Evolutionary conservation across 2,888 invertebrate species (phyloP), one percentile per base, ranked within the genome.

Genomic region (Erebia aethiops): DNA sequence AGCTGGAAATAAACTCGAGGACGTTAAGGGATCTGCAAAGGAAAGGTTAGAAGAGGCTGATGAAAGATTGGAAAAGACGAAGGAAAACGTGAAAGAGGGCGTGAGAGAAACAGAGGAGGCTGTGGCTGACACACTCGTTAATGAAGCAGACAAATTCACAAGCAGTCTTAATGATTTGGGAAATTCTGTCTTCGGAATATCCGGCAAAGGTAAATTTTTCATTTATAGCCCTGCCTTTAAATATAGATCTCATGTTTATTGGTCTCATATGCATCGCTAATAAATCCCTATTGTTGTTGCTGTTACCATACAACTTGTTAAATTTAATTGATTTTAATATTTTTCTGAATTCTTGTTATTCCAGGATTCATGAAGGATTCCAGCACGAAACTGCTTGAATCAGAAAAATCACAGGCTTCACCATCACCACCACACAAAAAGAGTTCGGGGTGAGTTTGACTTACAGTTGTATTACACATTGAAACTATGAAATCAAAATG

Each of bases 361-460:
- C 51, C 80, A 92, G 92, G 92, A 80, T 87, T 90, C 81, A 91
- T 90, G 87, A 92, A 92, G 82, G 92, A 92, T 82, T 90, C 93
- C 71, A 91, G 88, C 82, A 84, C 87, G 77, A 92, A 91, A 79
- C 81, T 93, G 77, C 79, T 93, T 81, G 91, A 92, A 74, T 91
- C 92, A 0, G 93, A 93, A 79, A 93, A 92, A 77, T 79, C 90
- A 65, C 90, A 92, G 69, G 86, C 92, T 2, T 54, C 56, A 26
- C 56, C 56, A 11, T 88, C 90, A 11, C 91, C 90, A 11, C 91
- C 91, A 62, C 88, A 91, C 81, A 93, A 92, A 82, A 93, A 93
- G 81, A 83, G 89, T 78, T 92, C 92, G 67, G 93, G 93, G 93
- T 93, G 85, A 87, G 90, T 79, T 67, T 5, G 26, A 61, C 13